Base-by-base conservation (phyloP, 2,888 invertebrate genomes). In the Crepidodera aurea region DNA sequence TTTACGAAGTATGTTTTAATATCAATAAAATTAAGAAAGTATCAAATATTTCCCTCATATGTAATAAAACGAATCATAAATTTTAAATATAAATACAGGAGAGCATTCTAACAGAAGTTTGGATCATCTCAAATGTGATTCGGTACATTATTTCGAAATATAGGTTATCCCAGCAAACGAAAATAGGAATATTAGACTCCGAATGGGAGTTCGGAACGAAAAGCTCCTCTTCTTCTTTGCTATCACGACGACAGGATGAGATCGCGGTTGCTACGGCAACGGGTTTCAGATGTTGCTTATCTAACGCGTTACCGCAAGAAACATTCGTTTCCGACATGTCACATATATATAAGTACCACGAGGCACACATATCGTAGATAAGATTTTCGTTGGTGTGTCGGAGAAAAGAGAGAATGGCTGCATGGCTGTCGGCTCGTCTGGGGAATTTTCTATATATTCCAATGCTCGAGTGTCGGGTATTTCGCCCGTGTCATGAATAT, bases 231-330 rank as follows among this genome's bases (percentile, higher is more conserved):
- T 42, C 42, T 50, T 42, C 42, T 51, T 44, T 44, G 42, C 55
- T 62, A 51, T 71, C 69, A 70, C 66, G 51, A 59, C 57, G 53
- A 58, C 66, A 70, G 72, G 70, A 65, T 70, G 72, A 71, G 71
- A 67, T 69, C 70, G 66, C 66, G 67, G 78, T 75, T 75, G 74
- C 77, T 69, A 67, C 18, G 71, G 75, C 75, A 73, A 75, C 75
- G 67, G 70, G 71, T 71, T 75, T 72, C 71, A 73, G 75, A 74
- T 77, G 75, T 69, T 69, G 73, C 72, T 77, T 77, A 77, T 75
- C 77, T 77, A 71, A 74, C 77, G 75, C 75, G 75, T 76, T 78
- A 77, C 77, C 77, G 73, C 75, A 77, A 76, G 76, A 76, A 75
- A 75, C 76, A 77, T 79, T 77, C 75, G 75, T 76, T 75, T 71